phyloP scores from a whole-genome alignment of 2,797 vertebrate genomes.

The Lacerta viridis region DNA sequence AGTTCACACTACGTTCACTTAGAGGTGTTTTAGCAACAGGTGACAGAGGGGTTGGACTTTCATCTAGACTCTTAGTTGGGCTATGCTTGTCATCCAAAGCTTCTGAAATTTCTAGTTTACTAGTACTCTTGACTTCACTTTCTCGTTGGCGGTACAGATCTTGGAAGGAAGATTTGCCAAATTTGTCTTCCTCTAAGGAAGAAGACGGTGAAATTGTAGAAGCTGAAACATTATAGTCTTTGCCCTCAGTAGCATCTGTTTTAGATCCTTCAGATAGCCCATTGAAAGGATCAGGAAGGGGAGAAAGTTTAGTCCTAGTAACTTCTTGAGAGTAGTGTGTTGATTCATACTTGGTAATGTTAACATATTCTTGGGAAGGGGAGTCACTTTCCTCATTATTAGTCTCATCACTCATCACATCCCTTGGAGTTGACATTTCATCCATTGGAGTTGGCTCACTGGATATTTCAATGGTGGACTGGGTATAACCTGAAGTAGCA shows the following conservation, averaged over 20 bases:
- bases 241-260: conserved; percentile 93
- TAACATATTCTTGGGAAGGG: conserved; percentile 89
- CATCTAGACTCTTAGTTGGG: conserved; percentile 73
- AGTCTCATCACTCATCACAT: conserved; percentile 92
- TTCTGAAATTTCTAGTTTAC: conserved; percentile 73
- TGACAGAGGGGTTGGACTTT: conserved; percentile 80
- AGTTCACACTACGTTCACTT: conserved; percentile 88
- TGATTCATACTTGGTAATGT: conserved; percentile 84
- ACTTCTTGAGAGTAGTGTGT: conserved; percentile 82
- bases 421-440: conserved; percentile 93
- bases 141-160: conserved; percentile 74
- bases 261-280: conserved; percentile 87
- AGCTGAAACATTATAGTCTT: conserved; percentile 91
- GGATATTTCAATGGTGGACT: conserved; percentile 94
- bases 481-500: conserved; percentile 89
- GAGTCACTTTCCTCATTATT: conserved; percentile 91
- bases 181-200: conserved; percentile 92
- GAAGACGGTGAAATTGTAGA: conserved; percentile 94
- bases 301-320: conserved; percentile 83
- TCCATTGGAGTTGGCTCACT: conserved; percentile 95
- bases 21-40: conserved; percentile 91
- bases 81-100: conserved; percentile 75
- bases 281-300: conserved; percentile 82
- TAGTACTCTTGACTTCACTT: conserved; percentile 65
- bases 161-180: conserved; percentile 82